These are phyloP conservation scores for Drosophila neotestacea DNA, from an alignment of 2,888 invertebrate species.

Conservation along the genomic window DNA sequence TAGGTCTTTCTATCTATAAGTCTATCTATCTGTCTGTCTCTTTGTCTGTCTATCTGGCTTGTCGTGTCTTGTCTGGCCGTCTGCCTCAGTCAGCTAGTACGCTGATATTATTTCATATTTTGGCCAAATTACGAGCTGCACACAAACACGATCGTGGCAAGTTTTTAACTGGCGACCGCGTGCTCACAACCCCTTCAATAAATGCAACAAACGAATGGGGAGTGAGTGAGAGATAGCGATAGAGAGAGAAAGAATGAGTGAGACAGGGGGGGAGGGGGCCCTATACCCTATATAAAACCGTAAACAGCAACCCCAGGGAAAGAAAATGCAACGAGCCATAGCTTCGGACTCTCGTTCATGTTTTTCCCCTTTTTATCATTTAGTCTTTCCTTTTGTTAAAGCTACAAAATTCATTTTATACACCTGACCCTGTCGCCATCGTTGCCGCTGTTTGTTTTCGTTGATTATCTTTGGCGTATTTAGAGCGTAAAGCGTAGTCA, in stretches of 20 bases:
- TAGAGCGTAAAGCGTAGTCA: slow-evolving; percentile 84
- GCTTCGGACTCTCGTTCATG: slow-evolving; percentile 18
- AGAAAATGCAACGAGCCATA: slow-evolving; percentile 56
- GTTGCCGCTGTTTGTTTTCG: slow-evolving; percentile 76
- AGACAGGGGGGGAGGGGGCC: slow-evolving; percentile 4
- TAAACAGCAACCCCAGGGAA: slow-evolving; percentile 49
- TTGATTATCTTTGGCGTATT: slow-evolving; percentile 84
- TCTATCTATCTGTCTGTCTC: slow-evolving; percentile 22
- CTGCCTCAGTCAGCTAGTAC: slow-evolving; percentile 46
- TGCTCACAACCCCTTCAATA: slow-evolving; percentile 50
- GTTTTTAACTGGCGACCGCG: slow-evolving; percentile 66
- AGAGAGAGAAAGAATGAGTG: too few relatives aligned
- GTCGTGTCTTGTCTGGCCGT: slow-evolving; percentile 45
- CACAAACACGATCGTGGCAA: slow-evolving; percentile 30
- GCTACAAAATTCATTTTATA: slow-evolving; percentile 64
- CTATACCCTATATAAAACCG: slow-evolving; percentile 55
- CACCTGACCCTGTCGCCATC: slow-evolving; percentile 76
- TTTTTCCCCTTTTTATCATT: slow-evolving; percentile 10
- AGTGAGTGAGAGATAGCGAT: too few relatives aligned
- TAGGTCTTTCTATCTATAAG: slow-evolving; percentile 41
- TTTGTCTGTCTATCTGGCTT: slow-evolving; percentile 27
- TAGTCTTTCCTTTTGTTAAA: slow-evolving; percentile 37
- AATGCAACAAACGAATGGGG: slow-evolving; percentile 1
- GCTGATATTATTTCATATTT: slow-evolving; percentile 66
- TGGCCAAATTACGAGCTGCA: slow-evolving; percentile 59